Percentiles rank a stretch among this genome's conserved stretches.
These are phyloP conservation scores for Staurois parvus DNA, from an alignment of 2,797 vertebrate species.

Conservation along the genomic window DNA sequence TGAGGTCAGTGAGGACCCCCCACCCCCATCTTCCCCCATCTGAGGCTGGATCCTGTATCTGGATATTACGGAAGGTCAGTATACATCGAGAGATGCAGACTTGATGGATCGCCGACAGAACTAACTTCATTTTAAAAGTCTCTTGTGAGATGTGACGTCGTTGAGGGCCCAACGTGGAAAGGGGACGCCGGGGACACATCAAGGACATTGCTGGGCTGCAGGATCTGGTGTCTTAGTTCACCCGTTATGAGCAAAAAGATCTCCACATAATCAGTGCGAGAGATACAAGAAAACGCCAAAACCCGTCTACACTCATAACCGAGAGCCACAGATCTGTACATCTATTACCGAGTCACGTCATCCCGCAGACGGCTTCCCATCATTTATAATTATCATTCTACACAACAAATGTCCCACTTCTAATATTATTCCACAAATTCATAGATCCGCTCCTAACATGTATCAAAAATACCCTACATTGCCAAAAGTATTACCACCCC, in stretches of 20 bases:
- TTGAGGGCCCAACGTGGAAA: not conserved
- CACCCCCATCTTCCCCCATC: too few relatives aligned
- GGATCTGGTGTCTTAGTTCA: not conserved
- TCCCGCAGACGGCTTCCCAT: not conserved
- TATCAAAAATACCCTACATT: too few relatives aligned
- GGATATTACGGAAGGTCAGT: constrained; percentile 14
- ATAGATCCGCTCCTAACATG: too few relatives aligned
- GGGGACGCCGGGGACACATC: not conserved
- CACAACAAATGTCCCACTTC: not conserved
- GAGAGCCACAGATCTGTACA: not conserved
- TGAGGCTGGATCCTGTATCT: not conserved
- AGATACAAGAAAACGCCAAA: constrained; percentile 11
- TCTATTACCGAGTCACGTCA: not conserved
- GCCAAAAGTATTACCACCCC: too few relatives aligned
- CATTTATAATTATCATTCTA: not conserved
- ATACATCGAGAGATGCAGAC: not conserved
- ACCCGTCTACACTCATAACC: too few relatives aligned
- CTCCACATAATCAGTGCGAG: not conserved
- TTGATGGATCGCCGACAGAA: constrained; percentile 36
- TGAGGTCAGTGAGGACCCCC: too few relatives aligned
- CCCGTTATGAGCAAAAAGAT: not conserved
- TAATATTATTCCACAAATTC: too few relatives aligned
- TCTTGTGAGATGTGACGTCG: constrained; percentile 8
- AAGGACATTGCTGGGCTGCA: constrained; percentile 5
- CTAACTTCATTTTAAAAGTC: constrained; percentile 17